Base-by-base conservation (phyloP, 2,797 vertebrate genomes). In the Chrysocyon brachyurus region DNA sequence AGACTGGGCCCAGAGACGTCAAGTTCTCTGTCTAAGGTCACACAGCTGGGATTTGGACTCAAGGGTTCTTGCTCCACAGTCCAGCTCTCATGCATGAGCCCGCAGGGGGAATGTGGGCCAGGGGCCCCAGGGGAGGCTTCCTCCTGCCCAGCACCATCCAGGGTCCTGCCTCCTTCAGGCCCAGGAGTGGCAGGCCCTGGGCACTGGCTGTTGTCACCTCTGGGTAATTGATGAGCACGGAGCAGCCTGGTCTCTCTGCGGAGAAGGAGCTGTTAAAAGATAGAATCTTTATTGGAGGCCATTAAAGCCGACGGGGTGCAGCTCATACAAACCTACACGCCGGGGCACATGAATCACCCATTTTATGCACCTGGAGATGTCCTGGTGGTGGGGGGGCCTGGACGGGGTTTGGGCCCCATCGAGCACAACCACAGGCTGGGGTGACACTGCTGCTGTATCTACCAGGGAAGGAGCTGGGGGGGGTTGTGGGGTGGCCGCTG, bases 401-500 rank as follows among this genome's bases (percentile, higher is more conserved):
- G 66, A 4, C 0, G 5, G 24, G 3, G 2, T 26, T 49, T 5
- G 9, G 81, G 28, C 49, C 21, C 5, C 16, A 21, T 1, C 9
- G 31, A n/a, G 22, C 2, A 2, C 52, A 17, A 7, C 12, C 46
- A 33, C 8, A 12, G 28, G n/a, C 46, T 7, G 52, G 61, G 49
- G 54, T 33, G 77, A 73, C 2, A 11, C 54, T 56, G 66, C 6
- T 5, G 21, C 22, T 12, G 6, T 28, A 4, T 12, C 15, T 15
- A 19, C 12, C 12, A 17, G 49, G 36, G 21, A 81, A 54, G 54
- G 33, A 22, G 33, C 0, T 12, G 11, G 21, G 22, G 3, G 40
- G 6, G 40, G 33, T 36, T 36, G 33, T 36, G 33, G 4, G 3
- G 24, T 28, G 16, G 33, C 72, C 10, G 2, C 59, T 33, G 36